phyloP scores from a whole-genome alignment of 1,140 invertebrate genomes.

The Lepidostoma basale region DNA sequence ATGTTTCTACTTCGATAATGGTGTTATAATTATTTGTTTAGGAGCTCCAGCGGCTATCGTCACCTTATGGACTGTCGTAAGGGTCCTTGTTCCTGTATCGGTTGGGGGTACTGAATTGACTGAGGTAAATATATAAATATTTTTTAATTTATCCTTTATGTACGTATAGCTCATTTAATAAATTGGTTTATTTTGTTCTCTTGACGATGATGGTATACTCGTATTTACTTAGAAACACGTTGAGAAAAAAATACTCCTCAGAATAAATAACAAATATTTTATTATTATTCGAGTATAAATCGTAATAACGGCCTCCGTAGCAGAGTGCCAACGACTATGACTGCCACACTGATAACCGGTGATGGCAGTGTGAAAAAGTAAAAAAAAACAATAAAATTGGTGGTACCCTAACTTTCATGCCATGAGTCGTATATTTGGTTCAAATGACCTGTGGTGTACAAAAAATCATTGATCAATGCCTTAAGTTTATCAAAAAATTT shows the following conservation, averaged over 20 bases:
- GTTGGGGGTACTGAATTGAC: constrained; percentile 56
- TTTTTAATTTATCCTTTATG: neutral
- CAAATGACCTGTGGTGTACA: no score
- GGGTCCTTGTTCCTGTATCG: constrained; percentile 61
- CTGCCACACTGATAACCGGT: no score
- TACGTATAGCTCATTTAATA: neutral
- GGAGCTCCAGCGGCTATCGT: constrained; percentile 74
- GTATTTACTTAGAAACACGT: neutral
- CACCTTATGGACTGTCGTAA: constrained; percentile 70
- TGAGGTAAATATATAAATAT: constrained; percentile 33
- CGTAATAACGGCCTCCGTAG: no score
- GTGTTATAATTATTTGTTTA: constrained; percentile 48
- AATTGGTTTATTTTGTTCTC: neutral
- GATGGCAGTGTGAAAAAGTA: no score
- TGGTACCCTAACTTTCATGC: no score
- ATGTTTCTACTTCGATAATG: neutral
- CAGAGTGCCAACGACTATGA: no score
- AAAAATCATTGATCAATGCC: no score
- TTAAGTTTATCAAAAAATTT: no score
- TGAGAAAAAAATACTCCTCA: neutral
- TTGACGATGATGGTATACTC: neutral
- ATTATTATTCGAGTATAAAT: neutral
- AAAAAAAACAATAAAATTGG: no score
- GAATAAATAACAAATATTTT: neutral
- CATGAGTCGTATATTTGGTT: no score